phyloP scores from a whole-genome alignment of 2,888 invertebrate species.

The Synanthedon andrenaeformis region DNA sequence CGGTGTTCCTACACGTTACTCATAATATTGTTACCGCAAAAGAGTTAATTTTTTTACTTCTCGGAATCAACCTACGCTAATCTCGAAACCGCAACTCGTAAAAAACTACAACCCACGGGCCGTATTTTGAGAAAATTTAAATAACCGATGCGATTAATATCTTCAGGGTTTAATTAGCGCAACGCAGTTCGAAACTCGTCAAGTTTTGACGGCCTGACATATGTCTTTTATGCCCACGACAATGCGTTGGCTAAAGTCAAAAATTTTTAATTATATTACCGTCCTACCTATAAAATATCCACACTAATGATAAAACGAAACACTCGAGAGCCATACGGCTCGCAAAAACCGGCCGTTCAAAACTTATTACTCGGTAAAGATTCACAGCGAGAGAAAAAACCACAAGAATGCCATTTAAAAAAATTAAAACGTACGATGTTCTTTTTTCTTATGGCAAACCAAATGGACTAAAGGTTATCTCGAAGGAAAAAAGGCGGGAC shows the following conservation, averaged over 20 bases:
- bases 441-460: constrained; percentile 63
- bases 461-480: constrained; percentile 68
- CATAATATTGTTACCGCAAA: constrained; percentile 29
- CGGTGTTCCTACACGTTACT: constrained; percentile 20
- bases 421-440: constrained; percentile 63
- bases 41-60: constrained; percentile 48
- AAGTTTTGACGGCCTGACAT: constrained; percentile 44
- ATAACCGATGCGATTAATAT: constrained; percentile 61
- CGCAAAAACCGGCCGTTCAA: constrained; percentile 52
- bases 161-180: constrained; percentile 48
- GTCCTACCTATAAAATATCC: not conserved
- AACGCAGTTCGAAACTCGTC: constrained; percentile 47
- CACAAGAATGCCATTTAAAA: constrained; percentile 69
- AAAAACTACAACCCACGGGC: constrained; percentile 47
- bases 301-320: constrained; percentile 9
- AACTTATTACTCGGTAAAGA: constrained; percentile 55
- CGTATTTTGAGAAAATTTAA: constrained; percentile 43
- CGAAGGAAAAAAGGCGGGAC: constrained; percentile 66
- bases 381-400: constrained; percentile 63
- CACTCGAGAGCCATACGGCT: constrained; percentile 31
- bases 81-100: constrained; percentile 52
- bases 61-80: constrained; percentile 53
- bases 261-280: constrained; percentile 36
- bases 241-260: constrained; percentile 34
- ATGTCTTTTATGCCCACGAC: constrained; percentile 29